phyloP scores from a whole-genome alignment of 2,797 vertebrate genomes.

The Falco biarmicus region DNA sequence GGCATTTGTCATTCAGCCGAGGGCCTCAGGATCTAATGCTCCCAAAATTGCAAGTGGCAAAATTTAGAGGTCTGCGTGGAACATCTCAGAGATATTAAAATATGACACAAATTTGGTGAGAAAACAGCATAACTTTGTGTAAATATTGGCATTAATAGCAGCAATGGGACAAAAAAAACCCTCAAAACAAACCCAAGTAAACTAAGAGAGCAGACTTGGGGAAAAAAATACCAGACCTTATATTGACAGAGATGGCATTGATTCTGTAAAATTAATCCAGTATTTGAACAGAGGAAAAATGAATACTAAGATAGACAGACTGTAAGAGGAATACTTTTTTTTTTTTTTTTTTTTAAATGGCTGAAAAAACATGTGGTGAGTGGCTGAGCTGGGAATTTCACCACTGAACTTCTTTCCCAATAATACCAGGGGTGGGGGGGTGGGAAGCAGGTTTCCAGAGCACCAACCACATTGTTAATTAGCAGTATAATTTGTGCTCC shows the following conservation, averaged over 20 bases:
- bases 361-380: background rate
- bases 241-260: background rate
- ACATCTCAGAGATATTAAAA: background rate
- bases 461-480: conserved; percentile 65
- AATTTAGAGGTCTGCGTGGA: background rate
- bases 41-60: background rate
- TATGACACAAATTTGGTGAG: background rate
- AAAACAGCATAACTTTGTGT: background rate
- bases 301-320: background rate
- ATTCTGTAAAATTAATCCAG: conserved; percentile 40
- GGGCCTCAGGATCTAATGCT: background rate
- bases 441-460: conserved; percentile 9
- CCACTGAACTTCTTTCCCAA: conserved; percentile 9
- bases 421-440: background rate
- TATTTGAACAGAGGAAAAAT: conserved; percentile 19
- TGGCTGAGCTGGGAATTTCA: conserved; percentile 22
- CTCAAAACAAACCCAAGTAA: background rate
- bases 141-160: background rate
- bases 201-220: background rate
- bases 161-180: background rate
- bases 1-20: background rate
- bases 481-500: conserved; percentile 59
- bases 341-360: too few species aligned
- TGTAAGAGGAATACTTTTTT: background rate
- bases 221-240: background rate